Evolutionary conservation across 2,797 vertebrate genomes (phyloP), one percentile per base, ranked within the genome.

Genomic region (Smutsia temminckii): DNA sequence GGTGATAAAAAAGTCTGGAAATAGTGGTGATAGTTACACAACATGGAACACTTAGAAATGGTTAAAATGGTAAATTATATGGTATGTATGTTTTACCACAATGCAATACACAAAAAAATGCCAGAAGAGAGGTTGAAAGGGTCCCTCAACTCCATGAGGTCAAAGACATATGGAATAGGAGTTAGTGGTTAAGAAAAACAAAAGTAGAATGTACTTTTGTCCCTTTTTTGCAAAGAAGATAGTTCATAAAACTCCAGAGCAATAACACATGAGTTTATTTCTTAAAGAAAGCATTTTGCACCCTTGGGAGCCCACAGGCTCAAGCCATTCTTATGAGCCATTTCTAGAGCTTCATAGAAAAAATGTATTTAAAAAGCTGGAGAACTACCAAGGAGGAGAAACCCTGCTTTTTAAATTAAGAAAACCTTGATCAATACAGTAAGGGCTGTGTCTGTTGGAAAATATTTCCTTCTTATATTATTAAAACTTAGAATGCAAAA

Each of bases 391-490:
- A 84, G 27, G 37, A 32, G 1, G 7, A 37, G 14, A 79, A 91
- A 37, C 23, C 63, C 69, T 37, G 20, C 78, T 78, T 89, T 63
- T 90, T 85, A 95, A 86, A 63, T 86, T 79, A 84, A 93, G 64
- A 88, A 96, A 95, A 59, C 25, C 34, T 80, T 85, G 46, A 85
- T 91, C 83, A 74, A 37, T 81, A 85, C 55, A 69, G 59, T 89
- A 85, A 95, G 37, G 85, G 42, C 83, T 49, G 3, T 78, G 51
- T 85, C 89, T 90, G 46, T 63, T 74, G 72, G 32, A 57, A 51
- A 68, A 34, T 88, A 94, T 94, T 95, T 95, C 84, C 88, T 93
- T 97, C 86, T 90, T 85, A 77, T 57, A 72, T 90, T 94, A 94
- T 88, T 94, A 94, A 94, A 71, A 63, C 34, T 95, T 91, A 88